Percentiles rank a stretch among this genome's conserved stretches.
Conservation (phyloP, 2,113 vertebrate genomes). For the Platichthys stellatus region DNA sequence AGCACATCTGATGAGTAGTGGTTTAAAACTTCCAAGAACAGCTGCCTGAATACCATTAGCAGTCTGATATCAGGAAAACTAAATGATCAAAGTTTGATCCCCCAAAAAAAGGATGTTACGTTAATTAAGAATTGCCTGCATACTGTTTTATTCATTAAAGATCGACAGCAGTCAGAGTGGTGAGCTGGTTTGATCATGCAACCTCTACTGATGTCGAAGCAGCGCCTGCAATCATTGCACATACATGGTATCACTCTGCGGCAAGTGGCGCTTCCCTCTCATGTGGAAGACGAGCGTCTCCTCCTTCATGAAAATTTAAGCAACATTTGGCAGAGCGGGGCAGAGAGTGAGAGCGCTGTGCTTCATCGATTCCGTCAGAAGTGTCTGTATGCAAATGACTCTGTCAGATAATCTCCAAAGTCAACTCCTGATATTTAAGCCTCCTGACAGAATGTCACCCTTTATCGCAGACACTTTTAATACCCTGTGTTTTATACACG, state of each 20-base stretch:
- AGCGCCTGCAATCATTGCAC: constrained; percentile 46
- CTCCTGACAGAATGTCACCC: constrained; percentile 42
- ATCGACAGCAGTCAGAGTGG: neutral
- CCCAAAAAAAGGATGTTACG: constrained; percentile 12
- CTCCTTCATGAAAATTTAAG: constrained; percentile 49
- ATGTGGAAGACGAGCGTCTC: constrained; percentile 29
- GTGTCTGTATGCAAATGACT: constrained; percentile 67
- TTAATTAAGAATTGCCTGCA: constrained; percentile 34
- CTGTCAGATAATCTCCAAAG: constrained; percentile 61
- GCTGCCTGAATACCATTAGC: constrained; percentile 3
- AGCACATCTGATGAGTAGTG: neutral
- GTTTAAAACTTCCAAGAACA: neutral
- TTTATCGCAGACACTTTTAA: constrained; percentile 49
- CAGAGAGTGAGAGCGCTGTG: constrained; percentile 17
- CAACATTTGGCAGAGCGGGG: constrained; percentile 25
- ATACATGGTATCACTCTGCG: constrained; percentile 18
- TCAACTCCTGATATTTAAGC: constrained; percentile 61
- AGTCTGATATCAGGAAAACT: constrained; percentile 19
- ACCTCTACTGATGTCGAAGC: constrained; percentile 30
- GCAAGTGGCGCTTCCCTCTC: constrained; percentile 31
- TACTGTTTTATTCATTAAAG: constrained; percentile 62
- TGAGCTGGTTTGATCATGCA: constrained; percentile 41
- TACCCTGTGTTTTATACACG: constrained; percentile 28
- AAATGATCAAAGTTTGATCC: constrained; percentile 21
- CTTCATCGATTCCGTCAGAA: constrained; percentile 67